Conservation (phyloP, 2,113 vertebrate genomes). For the Capreolus pygargus region DNA sequence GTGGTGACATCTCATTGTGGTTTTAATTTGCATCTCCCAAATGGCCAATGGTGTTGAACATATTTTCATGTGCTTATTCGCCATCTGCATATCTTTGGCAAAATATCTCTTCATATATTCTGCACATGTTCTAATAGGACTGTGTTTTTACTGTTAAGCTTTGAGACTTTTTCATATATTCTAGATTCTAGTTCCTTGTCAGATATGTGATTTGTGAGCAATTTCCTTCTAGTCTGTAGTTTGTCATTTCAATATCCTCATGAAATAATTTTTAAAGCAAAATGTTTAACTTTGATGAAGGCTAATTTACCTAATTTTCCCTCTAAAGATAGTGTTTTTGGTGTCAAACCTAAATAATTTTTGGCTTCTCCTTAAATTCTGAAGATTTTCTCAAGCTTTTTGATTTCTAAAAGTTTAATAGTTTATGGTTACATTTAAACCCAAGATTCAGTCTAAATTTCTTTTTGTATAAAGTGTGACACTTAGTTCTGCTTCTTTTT, state of each 20-base stretch:
- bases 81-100: neutral
- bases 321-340: neutral
- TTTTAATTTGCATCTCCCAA: neutral
- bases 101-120: neutral
- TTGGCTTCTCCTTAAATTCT: neutral
- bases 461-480: neutral
- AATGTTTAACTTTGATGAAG: neutral
- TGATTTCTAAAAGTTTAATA: neutral
- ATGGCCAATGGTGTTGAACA: neutral
- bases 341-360: neutral
- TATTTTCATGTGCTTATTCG: neutral
- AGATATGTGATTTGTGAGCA: neutral
- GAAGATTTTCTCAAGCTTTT: neutral
- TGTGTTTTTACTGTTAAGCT: neutral
- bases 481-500: neutral
- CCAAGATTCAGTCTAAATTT: neutral
- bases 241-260: neutral
- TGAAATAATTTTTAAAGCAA: neutral
- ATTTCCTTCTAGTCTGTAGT: neutral
- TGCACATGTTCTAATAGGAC: neutral
- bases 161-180: neutral
- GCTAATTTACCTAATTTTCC: neutral
- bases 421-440: neutral
- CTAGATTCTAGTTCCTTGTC: neutral
- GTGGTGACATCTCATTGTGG: neutral